A percentile compares a stretch with the other conserved stretches of the same genome.
Evolutionary conservation across 1,140 invertebrate species (phyloP).

Genomic region (Platorchestia sp.): DNA sequence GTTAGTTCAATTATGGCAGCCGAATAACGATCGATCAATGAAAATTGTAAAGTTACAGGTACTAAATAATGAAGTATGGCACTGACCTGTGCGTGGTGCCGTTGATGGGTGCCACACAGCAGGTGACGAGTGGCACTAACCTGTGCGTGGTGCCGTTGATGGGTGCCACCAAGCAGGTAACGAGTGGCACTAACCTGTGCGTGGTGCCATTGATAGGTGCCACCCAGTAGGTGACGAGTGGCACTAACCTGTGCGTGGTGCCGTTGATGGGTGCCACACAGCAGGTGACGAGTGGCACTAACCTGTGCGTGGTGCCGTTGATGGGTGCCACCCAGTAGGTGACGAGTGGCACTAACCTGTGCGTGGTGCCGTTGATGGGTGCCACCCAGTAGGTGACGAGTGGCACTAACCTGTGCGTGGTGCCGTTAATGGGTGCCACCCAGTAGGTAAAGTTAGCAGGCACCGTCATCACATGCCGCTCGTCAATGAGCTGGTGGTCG

Average conservation of each 20-base stretch:
- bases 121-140: too few relatives aligned
- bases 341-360: neutral
- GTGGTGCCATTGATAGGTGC: neutral
- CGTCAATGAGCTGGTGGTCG: slow-evolving; percentile 5
- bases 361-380: neutral
- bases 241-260: neutral
- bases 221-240: neutral
- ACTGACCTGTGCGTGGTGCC: too few relatives aligned
- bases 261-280: neutral
- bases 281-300: neutral
- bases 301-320: slow-evolving; percentile 1
- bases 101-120: too few relatives aligned
- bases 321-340: neutral
- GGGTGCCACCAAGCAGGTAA: too few relatives aligned
- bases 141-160: too few relatives aligned
- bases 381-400: neutral
- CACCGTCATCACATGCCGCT: neutral
- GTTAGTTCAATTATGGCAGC: too few relatives aligned
- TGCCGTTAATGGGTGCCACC: neutral
- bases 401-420: neutral
- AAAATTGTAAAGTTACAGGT: too few relatives aligned
- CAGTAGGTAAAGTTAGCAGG: neutral
- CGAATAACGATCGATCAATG: too few relatives aligned
- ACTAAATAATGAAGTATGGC: too few relatives aligned
- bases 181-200: too few relatives aligned